A percentile compares a stretch with the other conserved stretches of the same genome.
Conservation (phyloP, 1,140 invertebrate genomes). For the Lamellibrachia luymesi region DNA sequence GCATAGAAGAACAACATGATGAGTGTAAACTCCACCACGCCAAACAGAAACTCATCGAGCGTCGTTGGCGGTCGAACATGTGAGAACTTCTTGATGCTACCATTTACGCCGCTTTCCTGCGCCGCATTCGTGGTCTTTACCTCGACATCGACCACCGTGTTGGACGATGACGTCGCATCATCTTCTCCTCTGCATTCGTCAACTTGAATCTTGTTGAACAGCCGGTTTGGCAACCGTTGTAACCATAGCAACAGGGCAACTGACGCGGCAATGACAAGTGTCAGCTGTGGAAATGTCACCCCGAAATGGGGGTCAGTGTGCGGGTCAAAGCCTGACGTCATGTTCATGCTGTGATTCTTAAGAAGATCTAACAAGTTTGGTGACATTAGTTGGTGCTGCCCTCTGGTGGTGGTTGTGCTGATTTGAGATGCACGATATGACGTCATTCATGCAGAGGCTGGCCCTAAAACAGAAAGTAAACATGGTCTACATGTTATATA, state of each 20-base stretch:
- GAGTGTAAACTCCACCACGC: conserved; percentile 31
- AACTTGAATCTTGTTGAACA: neutral
- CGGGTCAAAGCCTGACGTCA: conserved; percentile 19
- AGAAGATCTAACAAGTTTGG: neutral
- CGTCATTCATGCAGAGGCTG: neutral
- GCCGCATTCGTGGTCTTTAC: neutral
- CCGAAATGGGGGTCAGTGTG: conserved; percentile 34
- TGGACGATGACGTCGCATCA: neutral
- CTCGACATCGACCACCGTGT: neutral
- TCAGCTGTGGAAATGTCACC: conserved; percentile 34
- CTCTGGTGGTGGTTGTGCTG: too few relatives aligned
- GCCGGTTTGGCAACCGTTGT: too few relatives aligned
- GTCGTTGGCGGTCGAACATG: conserved; percentile 21
- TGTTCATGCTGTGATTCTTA: neutral
- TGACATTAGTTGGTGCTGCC: neutral
- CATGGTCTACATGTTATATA: too few relatives aligned
- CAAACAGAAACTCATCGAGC: conserved; percentile 31
- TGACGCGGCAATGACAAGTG: neutral
- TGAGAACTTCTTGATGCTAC: conserved; percentile 9
- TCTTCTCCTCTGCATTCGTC: neutral
- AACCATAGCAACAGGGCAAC: conserved; percentile 23
- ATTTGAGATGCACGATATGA: neutral
- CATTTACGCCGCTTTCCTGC: neutral
- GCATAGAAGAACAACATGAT: conserved; percentile 39
- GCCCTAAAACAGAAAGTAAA: neutral